phyloP scores from a whole-genome alignment of 2,888 invertebrate species.

The Lymantria dispar region DNA sequence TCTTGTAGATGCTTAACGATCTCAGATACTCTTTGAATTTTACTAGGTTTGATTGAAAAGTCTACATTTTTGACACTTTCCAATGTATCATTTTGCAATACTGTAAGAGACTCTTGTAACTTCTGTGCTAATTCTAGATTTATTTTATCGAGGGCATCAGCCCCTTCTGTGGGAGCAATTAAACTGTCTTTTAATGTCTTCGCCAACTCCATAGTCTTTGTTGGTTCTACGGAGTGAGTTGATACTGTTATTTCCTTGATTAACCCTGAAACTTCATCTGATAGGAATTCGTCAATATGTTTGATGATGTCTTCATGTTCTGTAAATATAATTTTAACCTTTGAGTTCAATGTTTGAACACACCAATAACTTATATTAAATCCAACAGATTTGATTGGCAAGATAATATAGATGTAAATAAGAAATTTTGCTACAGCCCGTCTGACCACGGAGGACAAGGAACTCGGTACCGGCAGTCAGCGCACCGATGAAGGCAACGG shows the following conservation, averaged over 20 bases:
- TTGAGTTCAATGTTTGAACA: not conserved
- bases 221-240: constrained; percentile 28
- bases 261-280: constrained; percentile 26
- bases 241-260: constrained; percentile 27
- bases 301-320: constrained; percentile 25
- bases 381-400: too few relatives aligned
- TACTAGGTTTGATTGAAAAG: constrained; percentile 19
- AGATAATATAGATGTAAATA: too few relatives aligned
- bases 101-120: constrained; percentile 35
- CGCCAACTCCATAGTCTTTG: constrained; percentile 15
- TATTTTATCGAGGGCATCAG: constrained; percentile 5
- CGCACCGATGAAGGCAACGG: too few relatives aligned
- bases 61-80: constrained; percentile 35
- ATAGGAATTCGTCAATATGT: constrained; percentile 40
- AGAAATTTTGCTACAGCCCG: too few relatives aligned
- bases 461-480: too few relatives aligned
- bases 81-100: constrained; percentile 36
- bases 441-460: too few relatives aligned
- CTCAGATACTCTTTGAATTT: constrained; percentile 38
- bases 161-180: constrained; percentile 13
- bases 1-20: constrained; percentile 47
- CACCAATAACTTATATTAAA: too few relatives aligned
- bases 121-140: constrained; percentile 30
- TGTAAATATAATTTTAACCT: constrained; percentile 11
- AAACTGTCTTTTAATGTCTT: constrained; percentile 30